These are phyloP conservation scores for Dexiosoma caninum DNA, from an alignment of 2,888 invertebrate species.

Conservation along the genomic window DNA sequence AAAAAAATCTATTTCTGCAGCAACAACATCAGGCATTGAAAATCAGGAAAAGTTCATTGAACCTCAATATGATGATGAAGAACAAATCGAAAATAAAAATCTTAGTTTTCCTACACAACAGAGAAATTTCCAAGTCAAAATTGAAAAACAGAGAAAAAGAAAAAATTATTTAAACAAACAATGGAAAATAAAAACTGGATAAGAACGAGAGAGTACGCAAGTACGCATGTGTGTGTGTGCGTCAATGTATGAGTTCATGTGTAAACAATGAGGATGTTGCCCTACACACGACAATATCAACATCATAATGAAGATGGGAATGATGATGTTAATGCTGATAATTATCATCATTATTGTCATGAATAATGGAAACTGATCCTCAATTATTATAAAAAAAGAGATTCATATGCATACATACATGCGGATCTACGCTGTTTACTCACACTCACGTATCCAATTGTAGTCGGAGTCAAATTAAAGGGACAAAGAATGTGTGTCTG, in stretches of 20 bases:
- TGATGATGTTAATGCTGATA: conserved; percentile 19
- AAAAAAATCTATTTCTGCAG: conserved; percentile 16
- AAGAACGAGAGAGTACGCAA: too few relatives aligned
- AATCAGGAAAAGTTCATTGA: conserved; percentile 42
- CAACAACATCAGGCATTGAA: not conserved
- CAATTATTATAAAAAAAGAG: conserved; percentile 12
- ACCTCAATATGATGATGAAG: conserved; percentile 16
- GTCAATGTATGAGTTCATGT: not conserved
- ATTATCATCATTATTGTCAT: not conserved
- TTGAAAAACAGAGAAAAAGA: conserved; percentile 2
- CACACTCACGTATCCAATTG: not conserved
- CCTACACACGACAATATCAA: conserved; percentile 50
- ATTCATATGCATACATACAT: not conserved
- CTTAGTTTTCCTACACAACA: conserved; percentile 21
- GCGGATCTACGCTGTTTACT: not conserved
- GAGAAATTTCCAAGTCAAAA: conserved; percentile 21
- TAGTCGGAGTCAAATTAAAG: conserved; percentile 2
- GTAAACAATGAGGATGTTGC: conserved; percentile 54
- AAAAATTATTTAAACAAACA: conserved; percentile 31
- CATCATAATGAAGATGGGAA: conserved; percentile 4
- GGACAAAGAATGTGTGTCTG: conserved; percentile 26
- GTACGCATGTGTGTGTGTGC: not conserved
- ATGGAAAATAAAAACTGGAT: conserved; percentile 45
- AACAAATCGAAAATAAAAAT: conserved; percentile 17
- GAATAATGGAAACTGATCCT: conserved; percentile 50